Evolutionary conservation across 2,888 invertebrate genomes (phyloP), one percentile per base, ranked within the genome.

Genomic region (Venusia cambrica): DNA sequence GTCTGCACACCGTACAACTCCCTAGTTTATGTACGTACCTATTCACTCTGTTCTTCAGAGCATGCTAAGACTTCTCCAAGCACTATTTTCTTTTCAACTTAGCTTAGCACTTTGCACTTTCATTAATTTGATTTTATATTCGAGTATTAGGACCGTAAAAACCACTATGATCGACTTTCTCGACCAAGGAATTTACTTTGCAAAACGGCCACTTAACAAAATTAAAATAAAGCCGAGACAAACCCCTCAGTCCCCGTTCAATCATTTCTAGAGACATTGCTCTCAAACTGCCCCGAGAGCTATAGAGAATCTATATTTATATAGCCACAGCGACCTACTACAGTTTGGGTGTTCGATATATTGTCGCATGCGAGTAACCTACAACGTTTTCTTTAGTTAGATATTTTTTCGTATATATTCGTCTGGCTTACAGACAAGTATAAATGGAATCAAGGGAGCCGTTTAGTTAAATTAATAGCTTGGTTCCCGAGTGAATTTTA

Each of bases 161-260:
- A 55, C 60, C 62, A 62, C 60, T 60, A 58, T 61, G 60, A 65
- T 61, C 51, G 56, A 57, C 48, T 57, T 52, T 56, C 57, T 65
- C 62, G 57, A 57, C 58, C 63, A 60, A 70, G 65, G 57, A 73
- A 73, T 76, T 74, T 68, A 75, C 69, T 75, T 76, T 75, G 74
- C 80, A 74, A 81, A 83, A 75, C 70, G 74, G 76, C 72, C 81
- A 85, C 87, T 87, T 85, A 74, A 73, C 73, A 62, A 81, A 84
- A 87, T 85, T 85, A 84, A 84, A 85, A 83, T 80, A 75, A 80
- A 77, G 70, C 74, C 64, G 58, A 63, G 62, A 64, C 73, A 70
- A 80, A 73, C 71, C 77, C 74, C 77, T 70, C 68, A 73, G 81
- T 80, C 87, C 85, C 83, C 62, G 74, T 73, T 84, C 83, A 85